These are phyloP conservation scores for Spea multiplicata DNA, from an alignment of 2,113 vertebrate genomes.

Conservation along the genomic window DNA sequence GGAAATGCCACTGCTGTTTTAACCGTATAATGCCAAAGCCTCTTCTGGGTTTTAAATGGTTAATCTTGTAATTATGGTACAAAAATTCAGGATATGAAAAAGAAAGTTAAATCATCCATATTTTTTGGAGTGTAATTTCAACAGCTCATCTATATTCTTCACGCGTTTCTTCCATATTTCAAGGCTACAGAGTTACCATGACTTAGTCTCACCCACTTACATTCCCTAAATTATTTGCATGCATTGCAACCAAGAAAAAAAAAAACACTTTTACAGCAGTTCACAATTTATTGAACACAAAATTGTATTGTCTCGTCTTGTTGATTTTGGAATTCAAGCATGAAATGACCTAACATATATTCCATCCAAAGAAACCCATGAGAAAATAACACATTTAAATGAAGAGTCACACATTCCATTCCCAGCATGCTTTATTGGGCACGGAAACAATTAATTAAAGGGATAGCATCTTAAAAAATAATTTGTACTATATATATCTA, in stretches of 20 bases:
- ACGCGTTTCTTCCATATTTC: constrained; percentile 31
- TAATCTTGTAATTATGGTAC: neutral
- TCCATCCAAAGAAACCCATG: constrained; percentile 1
- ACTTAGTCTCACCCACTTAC: constrained; percentile 56
- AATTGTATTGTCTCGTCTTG: constrained; percentile 41
- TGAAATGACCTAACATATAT: constrained; percentile 42
- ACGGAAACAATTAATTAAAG: too few species aligned
- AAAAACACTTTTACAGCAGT: constrained; percentile 45
- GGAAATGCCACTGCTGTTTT: neutral
- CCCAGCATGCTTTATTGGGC: neutral
- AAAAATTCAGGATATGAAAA: neutral
- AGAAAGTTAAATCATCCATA: neutral
- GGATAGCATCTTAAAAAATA: too few species aligned
- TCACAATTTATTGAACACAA: constrained; percentile 54
- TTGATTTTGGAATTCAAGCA: constrained; percentile 46
- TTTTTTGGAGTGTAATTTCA: constrained; percentile 18
- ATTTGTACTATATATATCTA: too few species aligned
- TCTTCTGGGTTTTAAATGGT: neutral
- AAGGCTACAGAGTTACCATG: constrained; percentile 6
- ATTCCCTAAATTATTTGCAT: constrained; percentile 67
- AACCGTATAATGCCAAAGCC: neutral
- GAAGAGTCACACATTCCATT: constrained; percentile 1
- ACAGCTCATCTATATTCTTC: constrained; percentile 29
- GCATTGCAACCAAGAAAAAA: constrained; percentile 51
- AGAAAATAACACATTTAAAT: constrained; percentile 11